Evolutionary conservation across 2,888 invertebrate species (phyloP).

Genomic region (Agrochola macilenta): DNA sequence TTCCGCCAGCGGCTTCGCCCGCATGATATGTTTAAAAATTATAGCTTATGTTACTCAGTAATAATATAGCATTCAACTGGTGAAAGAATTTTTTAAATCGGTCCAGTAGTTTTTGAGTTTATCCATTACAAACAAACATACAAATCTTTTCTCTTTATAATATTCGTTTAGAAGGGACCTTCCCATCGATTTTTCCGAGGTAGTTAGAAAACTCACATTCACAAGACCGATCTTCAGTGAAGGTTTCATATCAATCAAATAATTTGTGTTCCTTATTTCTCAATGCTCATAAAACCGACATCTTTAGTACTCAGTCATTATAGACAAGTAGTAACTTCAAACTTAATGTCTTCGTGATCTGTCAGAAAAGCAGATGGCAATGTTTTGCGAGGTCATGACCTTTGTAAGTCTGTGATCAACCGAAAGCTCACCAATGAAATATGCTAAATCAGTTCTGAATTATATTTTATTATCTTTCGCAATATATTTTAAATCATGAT

Average conservation of each 20-base stretch:
- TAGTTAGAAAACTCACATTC: neutral
- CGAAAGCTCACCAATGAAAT: conserved; percentile 39
- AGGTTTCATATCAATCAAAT: conserved; percentile 31
- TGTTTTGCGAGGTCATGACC: conserved; percentile 53
- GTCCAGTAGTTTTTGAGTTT: too few species aligned
- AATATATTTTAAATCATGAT: neutral
- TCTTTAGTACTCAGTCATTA: conserved; percentile 44
- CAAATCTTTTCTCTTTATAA: too few species aligned
- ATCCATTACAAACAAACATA: too few species aligned
- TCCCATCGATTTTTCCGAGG: neutral
- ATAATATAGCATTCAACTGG: too few species aligned
- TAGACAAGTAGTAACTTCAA: conserved; percentile 25
- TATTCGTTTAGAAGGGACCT: neutral
- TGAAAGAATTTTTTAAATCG: too few species aligned
- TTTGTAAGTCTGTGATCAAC: conserved; percentile 34
- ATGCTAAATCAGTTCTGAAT: conserved; percentile 35
- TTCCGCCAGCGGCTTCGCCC: too few species aligned
- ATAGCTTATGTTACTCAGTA: too few species aligned
- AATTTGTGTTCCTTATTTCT: conserved; percentile 27
- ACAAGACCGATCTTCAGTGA: conserved; percentile 8
- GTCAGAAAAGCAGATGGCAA: conserved; percentile 61
- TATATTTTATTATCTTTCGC: neutral
- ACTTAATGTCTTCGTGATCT: conserved; percentile 51
- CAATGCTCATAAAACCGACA: conserved; percentile 36
- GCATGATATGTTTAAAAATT: too few species aligned